phyloP scores from a whole-genome alignment of 2,797 vertebrate species.

The Lepilemur ruficaudatus region DNA sequence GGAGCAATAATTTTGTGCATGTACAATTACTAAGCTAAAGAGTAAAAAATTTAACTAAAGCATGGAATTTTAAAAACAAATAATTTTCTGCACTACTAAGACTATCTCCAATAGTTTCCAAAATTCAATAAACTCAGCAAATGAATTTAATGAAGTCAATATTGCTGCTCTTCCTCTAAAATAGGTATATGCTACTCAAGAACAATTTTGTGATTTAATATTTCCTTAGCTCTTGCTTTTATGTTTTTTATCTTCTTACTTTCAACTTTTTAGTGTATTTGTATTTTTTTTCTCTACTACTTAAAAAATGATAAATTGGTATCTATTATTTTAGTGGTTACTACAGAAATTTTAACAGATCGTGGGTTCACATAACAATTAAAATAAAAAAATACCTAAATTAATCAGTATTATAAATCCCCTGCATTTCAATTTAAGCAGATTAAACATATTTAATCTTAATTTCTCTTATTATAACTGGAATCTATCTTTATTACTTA shows the following conservation, averaged over 20 bases:
- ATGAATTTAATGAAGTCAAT: background rate
- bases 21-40: slow-evolving; percentile 21
- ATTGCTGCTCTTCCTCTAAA: background rate
- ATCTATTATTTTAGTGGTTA: background rate
- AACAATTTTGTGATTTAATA: background rate
- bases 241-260: background rate
- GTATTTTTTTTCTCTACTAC: background rate
- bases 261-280: background rate
- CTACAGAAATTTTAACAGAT: background rate
- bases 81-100: background rate
- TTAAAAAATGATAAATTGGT: background rate
- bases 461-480: background rate
- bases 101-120: background rate
- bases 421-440: background rate
- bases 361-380: background rate
- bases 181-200: background rate
- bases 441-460: background rate
- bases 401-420: background rate
- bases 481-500: background rate
- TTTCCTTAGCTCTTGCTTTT: background rate
- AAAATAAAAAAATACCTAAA: background rate
- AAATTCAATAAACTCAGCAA: background rate
- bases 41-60: background rate
- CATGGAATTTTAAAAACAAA: slow-evolving; percentile 46
- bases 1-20: background rate